These are phyloP conservation scores for Dipodomys merriami DNA, from an alignment of 2,113 vertebrate species.

Conservation along the genomic window DNA sequence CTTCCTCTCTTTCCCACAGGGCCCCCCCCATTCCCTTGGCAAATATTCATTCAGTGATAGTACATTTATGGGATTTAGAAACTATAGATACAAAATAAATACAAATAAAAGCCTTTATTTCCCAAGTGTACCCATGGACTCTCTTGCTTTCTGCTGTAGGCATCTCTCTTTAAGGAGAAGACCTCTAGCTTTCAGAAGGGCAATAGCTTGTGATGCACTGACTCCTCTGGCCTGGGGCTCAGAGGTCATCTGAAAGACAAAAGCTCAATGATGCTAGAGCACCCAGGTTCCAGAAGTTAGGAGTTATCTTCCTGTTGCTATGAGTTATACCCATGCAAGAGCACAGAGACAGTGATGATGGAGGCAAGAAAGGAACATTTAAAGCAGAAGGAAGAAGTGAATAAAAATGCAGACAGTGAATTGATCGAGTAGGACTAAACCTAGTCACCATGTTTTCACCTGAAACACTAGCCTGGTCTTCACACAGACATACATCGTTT, in stretches of 20 bases:
- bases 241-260: neutral
- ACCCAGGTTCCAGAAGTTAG: neutral
- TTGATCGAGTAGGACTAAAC: neutral
- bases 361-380: neutral
- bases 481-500: neutral
- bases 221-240: neutral
- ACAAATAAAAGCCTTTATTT: constrained; percentile 12
- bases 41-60: constrained; percentile 37
- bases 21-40: neutral
- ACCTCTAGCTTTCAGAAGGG: neutral
- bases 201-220: neutral
- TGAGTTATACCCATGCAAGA: neutral
- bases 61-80: constrained; percentile 26
- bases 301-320: neutral
- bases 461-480: neutral
- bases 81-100: constrained; percentile 35
- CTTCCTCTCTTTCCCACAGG: constrained; percentile 31
- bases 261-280: neutral
- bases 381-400: neutral
- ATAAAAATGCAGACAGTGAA: neutral
- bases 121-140: neutral
- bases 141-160: neutral
- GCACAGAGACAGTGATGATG: neutral
- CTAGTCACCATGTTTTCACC: neutral
- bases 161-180: neutral